Conservation (phyloP, 2,113 vertebrate species). For the Pithys albifrons region DNA sequence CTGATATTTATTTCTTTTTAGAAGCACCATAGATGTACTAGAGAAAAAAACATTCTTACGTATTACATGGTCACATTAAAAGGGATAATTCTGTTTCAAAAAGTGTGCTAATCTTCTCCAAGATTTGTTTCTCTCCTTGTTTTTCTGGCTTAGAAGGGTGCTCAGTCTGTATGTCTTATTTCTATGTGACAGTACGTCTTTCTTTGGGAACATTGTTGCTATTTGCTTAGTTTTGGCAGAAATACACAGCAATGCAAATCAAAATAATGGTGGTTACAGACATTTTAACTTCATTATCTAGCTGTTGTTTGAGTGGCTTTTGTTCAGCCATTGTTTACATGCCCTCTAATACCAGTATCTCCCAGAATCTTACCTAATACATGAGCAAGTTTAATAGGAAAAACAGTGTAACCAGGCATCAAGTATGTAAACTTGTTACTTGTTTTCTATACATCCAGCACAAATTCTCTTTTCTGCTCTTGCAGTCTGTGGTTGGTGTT, state of each 20-base stretch:
- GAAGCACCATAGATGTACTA: not conserved
- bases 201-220: not conserved
- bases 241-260: not conserved
- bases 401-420: rapidly evolving
- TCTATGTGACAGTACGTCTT: not conserved
- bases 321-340: not conserved
- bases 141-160: not conserved
- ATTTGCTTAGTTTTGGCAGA: not conserved
- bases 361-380: not conserved
- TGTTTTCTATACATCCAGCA: not conserved
- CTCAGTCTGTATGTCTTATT: not conserved
- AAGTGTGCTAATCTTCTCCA: not conserved
- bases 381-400: not conserved
- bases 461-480: not conserved
- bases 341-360: not conserved
- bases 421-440: not conserved
- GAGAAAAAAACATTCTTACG: not conserved
- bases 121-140: not conserved
- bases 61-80: not conserved
- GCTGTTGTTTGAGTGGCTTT: not conserved
- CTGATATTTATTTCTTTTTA: not conserved
- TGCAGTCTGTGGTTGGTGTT: not conserved
- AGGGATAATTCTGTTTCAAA: not conserved
- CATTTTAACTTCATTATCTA: not conserved
- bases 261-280: not conserved